Evolutionary conservation across 2,113 vertebrate genomes (phyloP), one percentile per base, ranked within the genome.

Genomic region (Bombycilla garrulus): DNA sequence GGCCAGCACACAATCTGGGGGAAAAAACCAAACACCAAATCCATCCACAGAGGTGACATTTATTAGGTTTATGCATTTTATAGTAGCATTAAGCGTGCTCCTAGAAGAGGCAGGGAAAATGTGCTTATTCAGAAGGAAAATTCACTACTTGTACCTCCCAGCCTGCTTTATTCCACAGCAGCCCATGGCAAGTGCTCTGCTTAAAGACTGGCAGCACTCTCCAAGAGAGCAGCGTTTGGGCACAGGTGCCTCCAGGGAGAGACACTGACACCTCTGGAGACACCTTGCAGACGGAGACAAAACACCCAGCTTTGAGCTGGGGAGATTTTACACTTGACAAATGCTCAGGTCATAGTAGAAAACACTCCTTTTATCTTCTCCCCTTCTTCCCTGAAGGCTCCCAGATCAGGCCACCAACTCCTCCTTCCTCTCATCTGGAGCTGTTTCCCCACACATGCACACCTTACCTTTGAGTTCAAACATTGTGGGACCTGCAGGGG

Each of bases 31-130:
- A 47, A 71, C 45, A 89, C 81, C 57, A 92, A 90, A 91, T 92
- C 66, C 79, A 94, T 87, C 69, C 79, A 73, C 70, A 36, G 64
- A 96, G 64, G 78, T 62, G 74, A 96, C 79, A 91, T 88, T 92
- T 92, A 95, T 93, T 79, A 89, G 40, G 76, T 53, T 92, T 82
- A 64, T 36, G 17, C 86, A 95, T 97, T 97, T 92, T 77, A 88
- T 47, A 96, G 89, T 12, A 74, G 89, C 92, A 83, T 88, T 84
- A 53, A 94, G 50, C 24, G 40, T 44, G 64, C 35, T 78, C 35
- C 86, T 77, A 22, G 21, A 84, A 90, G 60, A 88, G n/a, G 50
- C 38, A 86, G 51, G 42, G 88, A 93, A 72, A 65, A 73, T 14
- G 26, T 48, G 73, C 82, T 95, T 87, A 65, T 95, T 90, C 35